Base-by-base conservation (phyloP, 1,140 invertebrate species). In the Brachionus rubens region DNA sequence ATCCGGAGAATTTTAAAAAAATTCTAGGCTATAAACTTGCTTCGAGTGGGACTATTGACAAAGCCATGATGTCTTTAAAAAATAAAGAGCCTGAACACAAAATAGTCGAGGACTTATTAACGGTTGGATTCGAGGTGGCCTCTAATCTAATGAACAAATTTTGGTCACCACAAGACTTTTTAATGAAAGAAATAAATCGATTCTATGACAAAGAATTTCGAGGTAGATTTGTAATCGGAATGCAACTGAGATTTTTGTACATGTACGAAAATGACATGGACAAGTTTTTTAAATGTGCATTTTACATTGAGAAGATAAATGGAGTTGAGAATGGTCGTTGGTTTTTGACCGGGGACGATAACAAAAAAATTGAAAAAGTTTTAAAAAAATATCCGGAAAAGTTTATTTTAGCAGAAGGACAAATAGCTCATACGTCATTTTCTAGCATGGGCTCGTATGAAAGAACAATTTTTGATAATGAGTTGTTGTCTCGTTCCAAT, bases 231-330 rank as follows among this genome's bases (percentile, higher is more conserved):
- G 59, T 65, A 10, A 65, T 65, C 16, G 59, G 59, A 36, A 65
- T 65, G 59, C 59, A 65, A 43, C 43, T 65, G 21, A 65, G 59
- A 65, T 41, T 65, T 65, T 19, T 43, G 6, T 65, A 43, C 40
- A 43, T 65, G 59, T 21, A 65, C 24, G 24, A 19, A 43, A 19
- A 24, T 0, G 59, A 41, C 43, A 21, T 46, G 12, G 33, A 41
- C 16, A 65, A 46, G 14, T 65, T 65, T 65, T 43, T 43, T 21
- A 43, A 65, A 65, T 65, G 59, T 65, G 59, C 59, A 14, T 43
- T 26, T 43, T 43, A 41, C 24, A 65, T 65, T 65, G 59, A 65
- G 30, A 65, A 65, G 43, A 43, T 65, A 46, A 65, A 65, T 43
- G 40, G 33, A 26, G 19, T 26, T 24, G 7, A 65, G 24, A 65